These are phyloP conservation scores for Acromyrmex charruanus DNA, from an alignment of 1,140 invertebrate species.

Conservation along the genomic window DNA sequence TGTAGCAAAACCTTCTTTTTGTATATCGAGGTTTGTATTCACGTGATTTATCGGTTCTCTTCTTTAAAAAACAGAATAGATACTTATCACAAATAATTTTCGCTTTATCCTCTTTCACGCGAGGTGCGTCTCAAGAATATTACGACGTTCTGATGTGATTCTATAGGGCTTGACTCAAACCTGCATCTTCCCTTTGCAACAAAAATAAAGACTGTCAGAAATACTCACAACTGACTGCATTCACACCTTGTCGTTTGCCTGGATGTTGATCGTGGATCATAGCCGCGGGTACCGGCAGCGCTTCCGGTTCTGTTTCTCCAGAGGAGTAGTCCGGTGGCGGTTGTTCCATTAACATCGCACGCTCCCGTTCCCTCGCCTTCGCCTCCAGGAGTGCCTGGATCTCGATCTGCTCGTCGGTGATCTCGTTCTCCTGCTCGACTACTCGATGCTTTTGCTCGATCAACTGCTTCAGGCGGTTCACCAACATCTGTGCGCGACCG, in stretches of 20 bases:
- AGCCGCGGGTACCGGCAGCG: conserved; percentile 78
- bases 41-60: background rate
- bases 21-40: no score
- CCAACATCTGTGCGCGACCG: conserved; percentile 71
- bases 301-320: conserved; percentile 75
- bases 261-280: conserved; percentile 76
- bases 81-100: background rate
- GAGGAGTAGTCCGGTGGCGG: conserved; percentile 19
- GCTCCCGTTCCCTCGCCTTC: conserved; percentile 66
- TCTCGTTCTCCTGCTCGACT: conserved; percentile 76
- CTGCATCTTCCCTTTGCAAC: background rate
- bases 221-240: conserved; percentile 82
- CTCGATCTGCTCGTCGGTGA: conserved; percentile 78
- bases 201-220: background rate
- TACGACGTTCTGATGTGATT: no score
- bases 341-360: conserved; percentile 30
- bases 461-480: conserved; percentile 77
- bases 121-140: background rate
- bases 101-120: background rate
- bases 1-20: no score
- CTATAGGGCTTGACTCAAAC: background rate
- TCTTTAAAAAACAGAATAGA: background rate
- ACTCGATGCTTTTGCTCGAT: conserved; percentile 75
- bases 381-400: conserved; percentile 77
- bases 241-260: conserved; percentile 77